Evolutionary conservation across 2,888 invertebrate species (phyloP), one percentile per base, ranked within the genome.

Genomic region (Campopleginae sp.): DNA sequence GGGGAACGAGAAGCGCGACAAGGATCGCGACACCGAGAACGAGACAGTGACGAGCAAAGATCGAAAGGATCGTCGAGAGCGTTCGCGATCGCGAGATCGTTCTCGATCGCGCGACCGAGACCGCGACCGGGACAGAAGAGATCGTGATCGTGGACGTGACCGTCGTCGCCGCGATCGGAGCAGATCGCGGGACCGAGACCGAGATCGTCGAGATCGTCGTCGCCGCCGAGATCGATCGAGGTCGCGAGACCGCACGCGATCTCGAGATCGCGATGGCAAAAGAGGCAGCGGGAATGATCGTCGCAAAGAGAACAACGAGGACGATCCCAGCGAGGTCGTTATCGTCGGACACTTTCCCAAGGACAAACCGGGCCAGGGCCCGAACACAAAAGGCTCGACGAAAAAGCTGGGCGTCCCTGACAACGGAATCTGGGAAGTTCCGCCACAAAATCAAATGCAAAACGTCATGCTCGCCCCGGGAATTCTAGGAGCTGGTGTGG

Each of bases 61-160:
- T 68, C 90, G 91, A 12, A 93, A 92, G 58, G 92, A 92, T 68
- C 90, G 91, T 4, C 95, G 86, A 46, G 89, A 89, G 33, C 87
- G 95, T n/a, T 95, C 95, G 6, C 94, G 92, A 87, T 95, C 92
- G 88, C 95, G 92, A 88, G 95, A 94, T 58, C 94, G 96, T 5
- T 94, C 94, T 31, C 94, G 95, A 71, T 94, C 95, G 77, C 92
- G 95, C 90, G 91, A 95, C 92, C 92, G 95, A 84, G 93, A 95
- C 91, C 72, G 94, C 89, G 89, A 93, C 87, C 88, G 94, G 86
- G 88, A 84, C 17, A 87, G 89, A 0, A 88, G 86, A 0, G 89
- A 87, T 2, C 90, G 87, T 7, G 80, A 90, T 33, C 88, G 92
- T 8, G 79, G 88, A 42, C 80, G 88, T 17, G 86, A 86, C 68